Conservation (phyloP, 2,113 vertebrate species). For the Ovis canadensis region DNA sequence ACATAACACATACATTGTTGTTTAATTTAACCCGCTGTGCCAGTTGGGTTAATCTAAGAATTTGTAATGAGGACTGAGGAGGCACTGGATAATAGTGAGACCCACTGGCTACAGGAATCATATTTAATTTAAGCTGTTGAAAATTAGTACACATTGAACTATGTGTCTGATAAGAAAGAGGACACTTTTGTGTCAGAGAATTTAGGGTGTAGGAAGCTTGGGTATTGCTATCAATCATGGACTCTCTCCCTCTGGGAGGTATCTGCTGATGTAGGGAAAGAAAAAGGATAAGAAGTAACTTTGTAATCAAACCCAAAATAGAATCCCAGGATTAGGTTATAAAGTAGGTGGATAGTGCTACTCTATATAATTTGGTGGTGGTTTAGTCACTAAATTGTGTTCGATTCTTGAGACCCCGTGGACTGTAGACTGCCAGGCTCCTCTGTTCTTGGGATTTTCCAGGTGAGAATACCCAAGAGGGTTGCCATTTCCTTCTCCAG, state of each 20-base stretch:
- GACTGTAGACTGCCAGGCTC: background rate
- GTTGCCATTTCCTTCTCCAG: background rate
- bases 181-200: background rate
- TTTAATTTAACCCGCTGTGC: background rate
- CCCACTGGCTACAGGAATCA: background rate
- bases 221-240: background rate
- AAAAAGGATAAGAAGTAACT: background rate
- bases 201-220: background rate
- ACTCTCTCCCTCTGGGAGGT: background rate
- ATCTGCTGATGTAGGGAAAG: background rate
- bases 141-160: background rate
- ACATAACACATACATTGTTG: background rate
- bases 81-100: background rate
- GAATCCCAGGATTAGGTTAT: background rate
- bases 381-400: background rate
- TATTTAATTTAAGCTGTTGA: background rate
- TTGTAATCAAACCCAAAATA: background rate
- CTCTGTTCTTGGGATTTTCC: background rate
- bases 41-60: background rate
- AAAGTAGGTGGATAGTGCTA: background rate
- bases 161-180: background rate
- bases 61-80: background rate
- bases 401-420: accelerated
- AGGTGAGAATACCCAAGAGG: background rate
- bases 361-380: background rate